Evolutionary conservation across 1,140 invertebrate species (phyloP).

Genomic region (Wiebesia pumilae): DNA sequence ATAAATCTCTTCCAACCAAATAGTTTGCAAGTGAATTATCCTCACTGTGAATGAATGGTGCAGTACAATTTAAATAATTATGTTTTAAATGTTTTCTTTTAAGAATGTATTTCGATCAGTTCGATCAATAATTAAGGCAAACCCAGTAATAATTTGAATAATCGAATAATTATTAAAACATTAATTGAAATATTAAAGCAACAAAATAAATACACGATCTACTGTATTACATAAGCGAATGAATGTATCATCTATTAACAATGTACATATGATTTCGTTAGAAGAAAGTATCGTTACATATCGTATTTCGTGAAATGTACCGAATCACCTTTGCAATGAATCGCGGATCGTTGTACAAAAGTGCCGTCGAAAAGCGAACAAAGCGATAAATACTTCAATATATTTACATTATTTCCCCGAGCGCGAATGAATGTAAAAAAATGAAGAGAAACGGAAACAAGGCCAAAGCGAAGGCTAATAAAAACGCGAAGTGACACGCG

Average conservation of each 20-base stretch:
- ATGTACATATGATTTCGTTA: too few species aligned
- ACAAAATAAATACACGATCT: too few species aligned
- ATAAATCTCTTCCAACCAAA: too few species aligned
- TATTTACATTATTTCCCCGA: neutral
- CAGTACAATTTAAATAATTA: neutral
- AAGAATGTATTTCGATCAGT: neutral
- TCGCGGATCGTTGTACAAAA: neutral
- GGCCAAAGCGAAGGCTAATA: constrained; percentile 1
- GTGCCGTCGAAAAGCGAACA: neutral
- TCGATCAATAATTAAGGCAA: too few species aligned
- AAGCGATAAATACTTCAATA: neutral
- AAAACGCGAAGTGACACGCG: neutral
- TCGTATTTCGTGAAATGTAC: too few species aligned
- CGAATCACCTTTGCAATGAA: too few species aligned
- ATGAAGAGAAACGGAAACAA: neutral
- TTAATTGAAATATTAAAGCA: too few species aligned
- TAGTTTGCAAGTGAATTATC: neutral
- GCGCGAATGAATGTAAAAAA: neutral
- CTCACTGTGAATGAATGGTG: neutral
- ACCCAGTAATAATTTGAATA: too few species aligned
- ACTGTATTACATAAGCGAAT: too few species aligned
- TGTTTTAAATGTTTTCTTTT: neutral
- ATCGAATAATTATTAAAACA: too few species aligned
- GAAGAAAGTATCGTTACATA: too few species aligned
- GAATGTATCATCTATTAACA: too few species aligned